Percentiles rank a stretch among this genome's conserved stretches.
Evolutionary conservation across 2,113 vertebrate species (phyloP).

Genomic region (Oncorhynchus masou): DNA sequence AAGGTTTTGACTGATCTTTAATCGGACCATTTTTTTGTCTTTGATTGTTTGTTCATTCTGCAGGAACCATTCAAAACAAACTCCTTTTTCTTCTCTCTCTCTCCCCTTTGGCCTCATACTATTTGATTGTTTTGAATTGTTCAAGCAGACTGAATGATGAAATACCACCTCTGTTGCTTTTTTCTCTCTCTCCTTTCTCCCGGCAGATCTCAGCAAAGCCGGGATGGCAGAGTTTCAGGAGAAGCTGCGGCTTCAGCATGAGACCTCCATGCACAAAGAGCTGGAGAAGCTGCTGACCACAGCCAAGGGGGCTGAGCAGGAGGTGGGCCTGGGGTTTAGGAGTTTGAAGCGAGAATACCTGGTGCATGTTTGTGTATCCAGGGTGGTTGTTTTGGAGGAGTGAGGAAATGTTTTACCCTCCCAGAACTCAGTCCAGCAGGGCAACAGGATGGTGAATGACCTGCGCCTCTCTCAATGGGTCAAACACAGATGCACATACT

Average conservation of each 20-base stretch:
- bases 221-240: constrained; percentile 85
- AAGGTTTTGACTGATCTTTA: too few species aligned
- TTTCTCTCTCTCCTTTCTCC: background rate
- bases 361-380: background rate
- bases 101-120: too few species aligned
- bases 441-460: background rate
- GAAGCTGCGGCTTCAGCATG: constrained; percentile 83
- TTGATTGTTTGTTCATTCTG: too few species aligned
- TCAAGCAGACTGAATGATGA: too few species aligned
- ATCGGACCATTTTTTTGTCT: too few species aligned
- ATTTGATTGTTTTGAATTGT: too few species aligned
- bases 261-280: constrained; percentile 83
- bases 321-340: constrained; percentile 60
- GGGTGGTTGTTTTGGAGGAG: background rate
- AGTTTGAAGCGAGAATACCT: background rate
- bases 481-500: background rate
- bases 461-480: background rate
- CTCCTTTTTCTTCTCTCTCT: background rate
- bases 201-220: constrained; percentile 60
- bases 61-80: background rate
- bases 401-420: background rate
- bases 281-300: constrained; percentile 82
- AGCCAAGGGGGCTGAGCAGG: constrained; percentile 72
- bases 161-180: background rate
- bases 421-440: background rate